Base-by-base conservation (phyloP, 2,888 invertebrate species). In the Rhagium mordax region DNA sequence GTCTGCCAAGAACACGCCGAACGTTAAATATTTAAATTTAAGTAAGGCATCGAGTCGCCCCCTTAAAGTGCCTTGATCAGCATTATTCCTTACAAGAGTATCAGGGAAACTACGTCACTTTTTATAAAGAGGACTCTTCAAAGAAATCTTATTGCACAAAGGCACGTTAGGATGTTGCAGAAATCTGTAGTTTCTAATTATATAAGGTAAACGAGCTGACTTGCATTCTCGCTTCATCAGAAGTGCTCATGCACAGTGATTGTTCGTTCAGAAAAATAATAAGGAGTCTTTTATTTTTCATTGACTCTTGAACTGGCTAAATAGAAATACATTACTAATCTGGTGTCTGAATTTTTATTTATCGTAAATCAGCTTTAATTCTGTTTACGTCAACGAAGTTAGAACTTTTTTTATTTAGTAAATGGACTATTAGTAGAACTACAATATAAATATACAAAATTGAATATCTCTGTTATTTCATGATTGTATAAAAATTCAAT, bases 91-190 rank as follows among this genome's bases (percentile, higher is more conserved):
- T 29, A 59, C 33, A 33, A 59, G 59, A 29, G 53, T 53, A 18
- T 33, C 33, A n/a, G 59, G 33, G 33, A 59, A 33, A 59, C 33
- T 10, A 59, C 59, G 59, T 59, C 33, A 33, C 59, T 10, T 41
- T 18, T 59, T 41, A 59, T 41, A 33, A 33, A 7, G 18, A 59
- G 59, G 16, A 13, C 59, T 33, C 59, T 59, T 20, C 4, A 59
- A 59, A 33, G 29, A 15, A 29, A 59, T 29, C 59, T 59, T 59
- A 59, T 59, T 59, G 59, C 59, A 33, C n/a, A 29, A 59, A 59
- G 18, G 7, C 18, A 33, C 13, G 29, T 29, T n/a, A 59, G 21
- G 59, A 59, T 16, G 33, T 16, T 59, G 59, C 59, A 59, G 33
- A 24, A 18, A 59, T 18, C 16, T 59, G 59, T 33, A 18, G 13